These are phyloP conservation scores for Acrocephalus scirpaceus DNA, from an alignment of 2,797 vertebrate species.

Conservation along the genomic window DNA sequence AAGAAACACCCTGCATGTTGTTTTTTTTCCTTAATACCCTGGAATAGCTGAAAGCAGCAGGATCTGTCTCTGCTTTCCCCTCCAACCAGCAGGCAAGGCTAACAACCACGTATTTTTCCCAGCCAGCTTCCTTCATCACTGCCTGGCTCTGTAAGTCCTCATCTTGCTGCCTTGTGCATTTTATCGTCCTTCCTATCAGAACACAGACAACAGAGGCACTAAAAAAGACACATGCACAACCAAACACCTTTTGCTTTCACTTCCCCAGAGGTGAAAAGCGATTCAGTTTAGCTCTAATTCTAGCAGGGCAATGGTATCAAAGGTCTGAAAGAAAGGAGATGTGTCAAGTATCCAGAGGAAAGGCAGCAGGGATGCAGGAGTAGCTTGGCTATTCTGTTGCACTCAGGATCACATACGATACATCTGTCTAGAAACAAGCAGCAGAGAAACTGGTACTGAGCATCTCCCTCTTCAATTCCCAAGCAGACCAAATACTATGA, in stretches of 20 bases:
- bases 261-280: neutral
- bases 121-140: neutral
- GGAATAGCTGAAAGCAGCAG: neutral
- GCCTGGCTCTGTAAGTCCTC: neutral
- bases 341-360: neutral
- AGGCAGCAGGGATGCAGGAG: neutral
- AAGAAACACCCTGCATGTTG: neutral
- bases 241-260: neutral
- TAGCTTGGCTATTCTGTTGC: neutral
- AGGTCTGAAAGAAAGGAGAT: neutral
- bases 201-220: neutral
- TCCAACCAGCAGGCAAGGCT: neutral
- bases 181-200: neutral
- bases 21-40: neutral
- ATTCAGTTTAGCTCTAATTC: neutral
- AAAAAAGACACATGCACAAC: neutral
- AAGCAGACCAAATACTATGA: neutral
- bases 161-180: neutral
- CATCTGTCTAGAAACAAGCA: neutral
- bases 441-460: neutral
- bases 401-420: neutral
- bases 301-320: neutral
- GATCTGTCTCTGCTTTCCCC: neutral
- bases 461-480: neutral
- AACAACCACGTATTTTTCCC: neutral